Evolutionary conservation across 2,113 vertebrate genomes (phyloP).

Genomic region (Protobothrops mucrosquamatus): DNA sequence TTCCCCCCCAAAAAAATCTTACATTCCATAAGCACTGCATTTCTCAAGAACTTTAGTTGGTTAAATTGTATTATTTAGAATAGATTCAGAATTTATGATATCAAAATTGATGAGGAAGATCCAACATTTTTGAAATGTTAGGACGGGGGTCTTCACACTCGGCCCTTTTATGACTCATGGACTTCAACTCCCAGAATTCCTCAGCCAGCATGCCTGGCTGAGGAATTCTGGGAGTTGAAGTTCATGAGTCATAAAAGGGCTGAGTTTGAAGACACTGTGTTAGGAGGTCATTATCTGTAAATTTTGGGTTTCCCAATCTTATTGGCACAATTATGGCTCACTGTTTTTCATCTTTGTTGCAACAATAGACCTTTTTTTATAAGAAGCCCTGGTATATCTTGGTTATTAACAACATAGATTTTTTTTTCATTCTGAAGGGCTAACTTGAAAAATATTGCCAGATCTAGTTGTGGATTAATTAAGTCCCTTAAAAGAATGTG

Average conservation of each 20-base stretch:
- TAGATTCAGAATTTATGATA: neutral
- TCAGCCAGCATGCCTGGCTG: too few relatives aligned
- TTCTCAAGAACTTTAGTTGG: neutral
- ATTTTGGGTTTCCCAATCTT: neutral
- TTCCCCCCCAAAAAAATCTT: neutral
- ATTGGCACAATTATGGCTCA: neutral
- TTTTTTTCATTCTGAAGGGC: neutral
- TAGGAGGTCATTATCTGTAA: neutral
- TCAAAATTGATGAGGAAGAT: neutral
- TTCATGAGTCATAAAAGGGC: too few relatives aligned
- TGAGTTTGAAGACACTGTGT: too few relatives aligned
- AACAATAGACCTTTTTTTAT: neutral
- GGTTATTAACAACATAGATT: neutral
- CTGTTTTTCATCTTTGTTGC: neutral
- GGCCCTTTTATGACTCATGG: too few relatives aligned
- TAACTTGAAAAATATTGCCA: neutral
- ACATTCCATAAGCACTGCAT: neutral
- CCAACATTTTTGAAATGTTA: neutral
- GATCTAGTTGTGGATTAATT: neutral
- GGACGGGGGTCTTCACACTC: too few relatives aligned
- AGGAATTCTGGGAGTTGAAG: too few relatives aligned
- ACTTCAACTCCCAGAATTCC: too few relatives aligned
- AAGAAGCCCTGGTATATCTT: neutral
- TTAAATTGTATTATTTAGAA: neutral
- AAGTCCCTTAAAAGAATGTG: neutral